Evolutionary conservation across 1,140 invertebrate genomes (phyloP).

Genomic region (Gryllus bimaculatus): DNA sequence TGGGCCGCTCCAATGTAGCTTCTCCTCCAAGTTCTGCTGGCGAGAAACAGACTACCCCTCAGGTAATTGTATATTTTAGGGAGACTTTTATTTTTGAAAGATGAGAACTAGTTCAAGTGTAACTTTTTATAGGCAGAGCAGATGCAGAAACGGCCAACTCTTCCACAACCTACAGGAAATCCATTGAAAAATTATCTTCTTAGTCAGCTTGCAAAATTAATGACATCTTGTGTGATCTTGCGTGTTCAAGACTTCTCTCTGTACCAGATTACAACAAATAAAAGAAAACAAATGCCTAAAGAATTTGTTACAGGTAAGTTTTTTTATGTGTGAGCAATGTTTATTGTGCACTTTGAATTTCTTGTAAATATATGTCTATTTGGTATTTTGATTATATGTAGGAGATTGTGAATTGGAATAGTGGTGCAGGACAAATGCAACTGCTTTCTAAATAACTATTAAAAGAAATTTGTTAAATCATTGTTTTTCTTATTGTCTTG

Average conservation of each 20-base stretch:
- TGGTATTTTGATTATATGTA: too few species aligned
- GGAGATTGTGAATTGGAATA: too few species aligned
- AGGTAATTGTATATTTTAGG: background rate
- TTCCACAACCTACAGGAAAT: conserved; percentile 20
- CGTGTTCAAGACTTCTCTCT: conserved; percentile 81
- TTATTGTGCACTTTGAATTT: conserved; percentile 22
- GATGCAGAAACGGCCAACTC: conserved; percentile 33
- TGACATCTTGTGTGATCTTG: conserved; percentile 84
- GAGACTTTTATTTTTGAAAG: background rate
- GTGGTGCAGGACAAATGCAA: too few species aligned
- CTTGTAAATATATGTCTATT: conserved; percentile 6
- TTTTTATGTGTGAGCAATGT: conserved; percentile 20
- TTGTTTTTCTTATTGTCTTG: conserved; percentile 14
- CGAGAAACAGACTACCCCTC: conserved; percentile 4
- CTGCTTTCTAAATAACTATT: conserved; percentile 9
- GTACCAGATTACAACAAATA: conserved; percentile 63
- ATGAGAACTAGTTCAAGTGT: too few species aligned
- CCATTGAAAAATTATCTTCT: conserved; percentile 57
- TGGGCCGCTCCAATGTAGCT: conserved; percentile 37
- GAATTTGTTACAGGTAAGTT: conserved; percentile 67
- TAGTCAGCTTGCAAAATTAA: conserved; percentile 71
- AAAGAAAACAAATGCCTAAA: conserved; percentile 49
- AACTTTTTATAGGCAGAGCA: background rate
- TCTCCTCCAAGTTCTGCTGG: background rate
- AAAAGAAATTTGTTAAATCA: conserved; percentile 18